Evolutionary conservation across 2,113 vertebrate genomes (phyloP), one percentile per base, ranked within the genome.

Genomic region (Cyphomyrus plagiostoma): DNA sequence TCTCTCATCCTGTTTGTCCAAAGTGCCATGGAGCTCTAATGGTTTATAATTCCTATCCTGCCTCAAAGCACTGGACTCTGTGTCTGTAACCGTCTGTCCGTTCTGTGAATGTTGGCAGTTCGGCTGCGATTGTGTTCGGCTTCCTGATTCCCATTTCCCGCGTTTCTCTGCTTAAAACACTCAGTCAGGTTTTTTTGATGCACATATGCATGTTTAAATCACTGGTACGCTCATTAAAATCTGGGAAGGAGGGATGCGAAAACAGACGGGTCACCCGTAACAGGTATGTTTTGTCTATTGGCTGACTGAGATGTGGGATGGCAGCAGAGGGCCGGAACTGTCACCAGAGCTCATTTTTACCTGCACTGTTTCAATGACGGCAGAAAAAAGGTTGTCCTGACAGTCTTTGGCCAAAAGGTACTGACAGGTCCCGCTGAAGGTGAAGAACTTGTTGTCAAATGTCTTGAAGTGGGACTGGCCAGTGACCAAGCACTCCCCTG

Each of bases 391-490:
- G 42, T 94, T 94, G 50, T 96, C 95, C 77, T 93, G 58, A 7
- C 97, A 98, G 92, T 99, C 98, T 90, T 94, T 96, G 30, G 97
- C 96, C 93, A 99, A 94, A 91, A 98, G 94, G 91, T 98, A 99
- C 91, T 98, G 98, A 92, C 98, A 99, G 92, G 97, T 95, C 13
- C 98, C 98, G 0, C 95, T 96, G 96, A 98, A 99, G 85, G 98
- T 99, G 93, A 98, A 99, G 92, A 98, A 96, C 88, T 96, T 98
- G 95, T 97, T 95, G 92, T 99, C 98, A 56, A 99, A 99, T 88
- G 96, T 98, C 94, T 99, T 99, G 94, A 97, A 99, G 94, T 99
- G 98, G 52, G 98, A 97, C 52, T 99, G 98, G 53, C 98, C 98
- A 0, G 96, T 97, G 93, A 99, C 96, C 50, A 98, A 95, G 91